Evolutionary conservation across 2,797 vertebrate species (phyloP).

Genomic region (Momotus momota): DNA sequence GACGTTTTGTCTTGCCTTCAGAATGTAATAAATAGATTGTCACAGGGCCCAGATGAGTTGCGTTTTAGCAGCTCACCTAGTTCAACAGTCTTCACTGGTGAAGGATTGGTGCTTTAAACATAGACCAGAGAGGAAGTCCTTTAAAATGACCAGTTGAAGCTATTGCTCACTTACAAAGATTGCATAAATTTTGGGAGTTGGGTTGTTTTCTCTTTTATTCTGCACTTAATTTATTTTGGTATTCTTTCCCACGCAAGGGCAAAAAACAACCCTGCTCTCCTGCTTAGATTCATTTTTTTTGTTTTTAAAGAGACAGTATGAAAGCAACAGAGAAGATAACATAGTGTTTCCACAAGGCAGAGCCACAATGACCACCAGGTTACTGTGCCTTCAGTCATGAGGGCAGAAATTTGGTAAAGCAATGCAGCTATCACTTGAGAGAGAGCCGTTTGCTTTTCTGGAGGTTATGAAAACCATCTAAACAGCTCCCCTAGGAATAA

Average conservation of each 20-base stretch:
- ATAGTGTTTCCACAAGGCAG: not conserved
- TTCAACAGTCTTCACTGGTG: not conserved
- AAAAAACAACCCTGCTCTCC: rapidly evolving
- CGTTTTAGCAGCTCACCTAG: not conserved
- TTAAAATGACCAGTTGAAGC: not conserved
- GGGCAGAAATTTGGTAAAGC: not conserved
- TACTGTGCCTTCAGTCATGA: not conserved
- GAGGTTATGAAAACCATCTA: not conserved
- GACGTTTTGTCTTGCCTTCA: not conserved
- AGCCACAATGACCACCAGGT: not conserved
- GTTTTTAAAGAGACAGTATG: not conserved
- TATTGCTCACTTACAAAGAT: not conserved
- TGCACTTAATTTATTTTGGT: not conserved
- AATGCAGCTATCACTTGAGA: not conserved
- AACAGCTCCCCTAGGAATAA: not conserved
- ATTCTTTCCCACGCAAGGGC: not conserved
- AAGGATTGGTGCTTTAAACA: not conserved
- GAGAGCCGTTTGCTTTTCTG: not conserved
- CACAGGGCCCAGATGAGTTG: not conserved
- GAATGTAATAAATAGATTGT: not conserved
- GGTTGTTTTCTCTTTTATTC: not conserved
- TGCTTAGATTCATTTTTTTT: not conserved
- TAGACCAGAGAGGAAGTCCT: not conserved
- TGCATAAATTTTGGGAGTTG: not conserved
- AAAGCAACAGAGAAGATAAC: not conserved